phyloP scores from a whole-genome alignment of 2,888 invertebrate genomes.

The Chirona hameri region DNA sequence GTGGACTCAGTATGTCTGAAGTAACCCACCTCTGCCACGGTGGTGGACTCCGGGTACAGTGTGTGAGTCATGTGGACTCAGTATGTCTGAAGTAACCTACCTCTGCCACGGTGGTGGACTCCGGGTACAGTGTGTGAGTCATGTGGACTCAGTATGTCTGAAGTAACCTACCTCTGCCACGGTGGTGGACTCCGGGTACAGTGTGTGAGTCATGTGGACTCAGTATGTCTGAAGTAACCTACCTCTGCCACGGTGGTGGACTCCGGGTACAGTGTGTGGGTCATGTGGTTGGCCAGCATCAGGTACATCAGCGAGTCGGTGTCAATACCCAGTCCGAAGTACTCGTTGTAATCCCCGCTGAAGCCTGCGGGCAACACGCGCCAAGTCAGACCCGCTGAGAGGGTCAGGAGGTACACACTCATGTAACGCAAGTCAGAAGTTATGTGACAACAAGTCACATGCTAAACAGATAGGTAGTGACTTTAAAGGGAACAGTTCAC shows the following conservation, averaged over 20 bases:
- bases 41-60: too few relatives aligned
- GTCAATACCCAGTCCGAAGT: constrained; percentile 94
- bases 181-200: constrained; percentile 76
- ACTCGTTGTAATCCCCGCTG: constrained; percentile 92
- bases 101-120: too few relatives aligned
- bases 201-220: constrained; percentile 73
- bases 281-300: constrained; percentile 86
- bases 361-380: constrained; percentile 57
- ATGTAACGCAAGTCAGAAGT: too few relatives aligned
- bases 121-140: too few relatives aligned
- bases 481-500: too few relatives aligned
- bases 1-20: too few relatives aligned
- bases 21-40: too few relatives aligned
- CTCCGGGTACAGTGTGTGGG: constrained; percentile 72
- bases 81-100: too few relatives aligned
- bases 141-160: too few relatives aligned
- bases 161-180: constrained; percentile 78
- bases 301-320: constrained; percentile 93
- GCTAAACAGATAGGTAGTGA: too few relatives aligned
- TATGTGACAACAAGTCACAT: too few relatives aligned
- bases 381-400: not conserved
- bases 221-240: constrained; percentile 31
- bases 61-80: too few relatives aligned
- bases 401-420: not conserved
- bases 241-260: constrained; percentile 94